Percentiles rank a stretch among this genome's conserved stretches.
Conservation (phyloP, 92 coral and sea anemone species). For the Bergia sp. region DNA sequence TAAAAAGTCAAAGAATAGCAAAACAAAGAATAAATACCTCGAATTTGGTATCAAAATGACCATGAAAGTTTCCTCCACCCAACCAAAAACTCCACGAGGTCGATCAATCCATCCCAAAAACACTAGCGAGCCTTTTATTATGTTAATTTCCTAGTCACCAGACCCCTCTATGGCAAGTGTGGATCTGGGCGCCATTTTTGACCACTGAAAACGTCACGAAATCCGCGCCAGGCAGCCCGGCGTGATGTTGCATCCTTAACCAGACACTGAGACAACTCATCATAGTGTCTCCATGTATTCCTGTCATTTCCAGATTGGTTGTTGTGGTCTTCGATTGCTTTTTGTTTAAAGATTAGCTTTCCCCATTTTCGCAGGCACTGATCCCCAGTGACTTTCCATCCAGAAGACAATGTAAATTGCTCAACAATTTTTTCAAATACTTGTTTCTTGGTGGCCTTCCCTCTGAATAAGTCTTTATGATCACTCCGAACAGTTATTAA, state of each 20-base stretch:
- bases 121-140: too few species aligned
- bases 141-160: too few species aligned
- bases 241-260: conserved; percentile 34
- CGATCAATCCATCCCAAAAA: too few species aligned
- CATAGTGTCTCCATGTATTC: conserved; percentile 53
- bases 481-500: conserved; percentile 48
- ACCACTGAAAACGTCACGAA: too few species aligned
- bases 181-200: too few species aligned
- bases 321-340: conserved; percentile 52
- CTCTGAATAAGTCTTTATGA: conserved; percentile 50
- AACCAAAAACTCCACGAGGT: too few species aligned
- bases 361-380: conserved; percentile 64
- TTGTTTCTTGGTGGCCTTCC: conserved; percentile 58
- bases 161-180: too few species aligned
- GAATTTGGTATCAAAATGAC: too few species aligned
- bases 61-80: too few species aligned
- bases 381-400: conserved; percentile 41
- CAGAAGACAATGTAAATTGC: conserved; percentile 37
- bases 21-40: too few species aligned
- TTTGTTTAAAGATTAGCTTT: conserved; percentile 24
- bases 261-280: conserved; percentile 55
- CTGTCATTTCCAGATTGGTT: conserved; percentile 55
- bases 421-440: conserved; percentile 55
- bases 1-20: too few species aligned
- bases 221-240: too few species aligned